Evolutionary conservation across 92 coral and sea anemone species (phyloP).

Genomic region (Scolanthus callimorphus): DNA sequence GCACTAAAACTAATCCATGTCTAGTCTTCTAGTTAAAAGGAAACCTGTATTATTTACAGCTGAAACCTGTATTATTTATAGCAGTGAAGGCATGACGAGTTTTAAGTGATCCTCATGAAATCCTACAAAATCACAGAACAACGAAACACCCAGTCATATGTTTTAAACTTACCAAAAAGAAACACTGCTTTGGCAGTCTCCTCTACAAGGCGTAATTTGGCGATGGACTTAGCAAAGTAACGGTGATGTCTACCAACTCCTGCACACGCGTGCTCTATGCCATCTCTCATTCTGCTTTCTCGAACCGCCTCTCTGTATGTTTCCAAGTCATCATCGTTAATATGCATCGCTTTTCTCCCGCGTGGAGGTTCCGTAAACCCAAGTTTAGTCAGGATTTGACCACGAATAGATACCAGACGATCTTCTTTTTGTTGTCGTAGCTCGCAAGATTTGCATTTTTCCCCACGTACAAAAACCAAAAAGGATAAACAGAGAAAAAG

Average conservation of each 20-base stretch:
- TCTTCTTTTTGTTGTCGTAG: conserved; percentile 30
- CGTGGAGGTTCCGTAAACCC: conserved; percentile 48
- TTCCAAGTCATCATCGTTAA: conserved; percentile 16
- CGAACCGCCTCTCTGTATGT: conserved; percentile 26
- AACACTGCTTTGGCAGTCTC: conserved; percentile 9
- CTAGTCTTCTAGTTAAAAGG: too few relatives aligned
- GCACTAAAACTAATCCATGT: too few relatives aligned
- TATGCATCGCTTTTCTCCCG: background rate
- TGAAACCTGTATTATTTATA: too few relatives aligned
- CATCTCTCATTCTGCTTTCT: conserved; percentile 6
- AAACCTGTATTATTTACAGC: too few relatives aligned
- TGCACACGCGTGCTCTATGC: background rate
- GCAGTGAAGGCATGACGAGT: too few relatives aligned
- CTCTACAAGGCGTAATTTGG: conserved; percentile 23
- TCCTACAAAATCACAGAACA: too few relatives aligned
- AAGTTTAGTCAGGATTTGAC: conserved; percentile 68
- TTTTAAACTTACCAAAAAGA: background rate
- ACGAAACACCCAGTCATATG: too few relatives aligned
- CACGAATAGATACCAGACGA: conserved; percentile 46
- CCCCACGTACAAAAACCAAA: conserved; percentile 25
- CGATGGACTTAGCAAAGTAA: conserved; percentile 63
- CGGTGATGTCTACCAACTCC: too few relatives aligned
- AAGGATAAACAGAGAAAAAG: too few relatives aligned
- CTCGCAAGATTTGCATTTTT: conserved; percentile 33
- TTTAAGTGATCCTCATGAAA: too few relatives aligned